Base-by-base conservation (phyloP, 2,888 invertebrate genomes). In the Camponotus fellah region DNA sequence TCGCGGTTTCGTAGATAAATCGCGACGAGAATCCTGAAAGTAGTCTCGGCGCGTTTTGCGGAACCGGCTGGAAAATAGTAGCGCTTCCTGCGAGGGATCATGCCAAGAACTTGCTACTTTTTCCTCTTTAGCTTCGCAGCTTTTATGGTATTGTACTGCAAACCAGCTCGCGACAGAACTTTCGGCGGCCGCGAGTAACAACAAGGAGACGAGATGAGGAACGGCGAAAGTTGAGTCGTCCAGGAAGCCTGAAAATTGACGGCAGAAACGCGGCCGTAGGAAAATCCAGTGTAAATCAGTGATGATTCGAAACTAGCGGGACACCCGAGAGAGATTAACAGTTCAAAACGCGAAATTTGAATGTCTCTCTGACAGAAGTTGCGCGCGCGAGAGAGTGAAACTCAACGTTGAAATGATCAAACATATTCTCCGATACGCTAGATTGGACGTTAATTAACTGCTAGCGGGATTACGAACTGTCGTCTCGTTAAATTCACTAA, bases 231-330 rank as follows among this genome's bases (percentile, higher is more conserved):
- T 93, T 93, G 89, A 87, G 86, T 75, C 88, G 68, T 87, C 86
- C 87, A 89, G 91, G 92, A 92, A 92, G 90, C 91, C 90, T 86
- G 91, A 91, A 91, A 92, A 93, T 92, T 89, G 90, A 92, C 90
- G 89, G 86, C 86, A 88, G 87, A 68, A 60, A 4, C 60, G 46
- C 71, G 69, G 2, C 10, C 21, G 21, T 37, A 66, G 12, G 34
- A 32, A 79, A 69, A 79, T 71, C 60, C 34, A 43, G 34, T 34
- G 21, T 69, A 8, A 17, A 68, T 3, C 80, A 26, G 2, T 53
- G 6, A 56, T 53, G 6, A 66, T 56, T n/a, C 3, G n/a, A 53
- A 68, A 40, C 40, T 1, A 26, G 53, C 32, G 9, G 4, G 10
- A 53, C 6, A 53, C 2, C 49, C n/a, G n/a, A 53, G 49, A 53